phyloP scores from a whole-genome alignment of 2,888 invertebrate species.

The Andrena hattorfiana region DNA sequence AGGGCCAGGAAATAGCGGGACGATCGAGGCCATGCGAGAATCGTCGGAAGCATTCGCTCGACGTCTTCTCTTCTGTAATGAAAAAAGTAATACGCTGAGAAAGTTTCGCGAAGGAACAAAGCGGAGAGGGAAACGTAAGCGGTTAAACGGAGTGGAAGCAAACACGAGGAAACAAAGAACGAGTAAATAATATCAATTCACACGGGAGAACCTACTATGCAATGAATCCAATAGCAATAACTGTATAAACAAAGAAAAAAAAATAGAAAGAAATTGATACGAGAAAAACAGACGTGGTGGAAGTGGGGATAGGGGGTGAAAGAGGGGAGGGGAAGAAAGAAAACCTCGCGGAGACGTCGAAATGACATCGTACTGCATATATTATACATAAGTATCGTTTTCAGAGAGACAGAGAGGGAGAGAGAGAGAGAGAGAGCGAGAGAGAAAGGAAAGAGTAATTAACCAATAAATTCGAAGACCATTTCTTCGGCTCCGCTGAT shows the following conservation, averaged over 20 bases:
- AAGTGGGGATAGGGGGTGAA: slow-evolving; percentile 29
- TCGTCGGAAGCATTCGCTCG: background rate
- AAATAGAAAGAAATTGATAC: slow-evolving; percentile 43
- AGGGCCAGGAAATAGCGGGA: background rate
- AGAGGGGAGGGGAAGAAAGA: slow-evolving; percentile 6
- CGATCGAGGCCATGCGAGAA: slow-evolving; percentile 4
- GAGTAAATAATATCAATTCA: slow-evolving; percentile 66
- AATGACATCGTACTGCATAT: slow-evolving; percentile 56
- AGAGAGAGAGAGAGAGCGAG: background rate
- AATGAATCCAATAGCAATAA: slow-evolving; percentile 85
- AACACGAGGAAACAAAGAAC: background rate
- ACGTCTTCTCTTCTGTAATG: slow-evolving; percentile 66
- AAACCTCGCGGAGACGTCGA: slow-evolving; percentile 69
- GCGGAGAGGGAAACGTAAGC: background rate
- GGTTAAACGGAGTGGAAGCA: background rate
- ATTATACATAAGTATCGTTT: slow-evolving; percentile 57
- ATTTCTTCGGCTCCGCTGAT: slow-evolving; percentile 75
- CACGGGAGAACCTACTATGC: slow-evolving; percentile 78
- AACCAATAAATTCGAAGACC: slow-evolving; percentile 42
- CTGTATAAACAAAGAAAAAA: slow-evolving; percentile 63
- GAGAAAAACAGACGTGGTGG: slow-evolving; percentile 20
- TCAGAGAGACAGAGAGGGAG: background rate
- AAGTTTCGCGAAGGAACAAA: slow-evolving; percentile 20
- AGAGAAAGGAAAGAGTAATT: background rate
- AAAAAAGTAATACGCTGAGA: slow-evolving; percentile 4